Percentiles rank a stretch among this genome's conserved stretches.
These are phyloP conservation scores for Dryobota labecula DNA, from an alignment of 2,888 invertebrate species.

Conservation along the genomic window DNA sequence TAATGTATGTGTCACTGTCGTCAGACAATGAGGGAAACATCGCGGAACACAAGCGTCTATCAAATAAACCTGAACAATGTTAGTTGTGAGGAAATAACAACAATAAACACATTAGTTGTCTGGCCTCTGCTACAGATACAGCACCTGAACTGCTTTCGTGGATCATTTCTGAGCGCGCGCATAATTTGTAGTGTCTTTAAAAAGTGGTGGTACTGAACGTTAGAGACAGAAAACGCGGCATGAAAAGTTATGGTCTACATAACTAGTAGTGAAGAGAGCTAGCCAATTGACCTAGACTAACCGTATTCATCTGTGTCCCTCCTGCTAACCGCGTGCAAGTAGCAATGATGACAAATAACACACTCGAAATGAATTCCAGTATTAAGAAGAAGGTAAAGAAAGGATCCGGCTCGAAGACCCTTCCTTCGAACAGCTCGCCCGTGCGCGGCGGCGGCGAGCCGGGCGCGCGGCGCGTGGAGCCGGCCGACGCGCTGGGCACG, in stretches of 20 bases:
- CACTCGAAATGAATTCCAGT: constrained; percentile 79
- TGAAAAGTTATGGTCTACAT: neutral
- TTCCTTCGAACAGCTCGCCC: constrained; percentile 96
- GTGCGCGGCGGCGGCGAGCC: constrained; percentile 93
- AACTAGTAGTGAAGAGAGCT: neutral
- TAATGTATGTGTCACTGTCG: constrained; percentile 37
- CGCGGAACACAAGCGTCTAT: constrained; percentile 41
- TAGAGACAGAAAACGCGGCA: neutral
- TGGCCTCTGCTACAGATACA: neutral
- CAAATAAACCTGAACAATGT: constrained; percentile 37
- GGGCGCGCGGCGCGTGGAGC: constrained; percentile 94
- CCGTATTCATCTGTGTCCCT: neutral
- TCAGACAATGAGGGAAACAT: constrained; percentile 53
- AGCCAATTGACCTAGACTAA: neutral
- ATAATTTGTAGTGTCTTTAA: neutral
- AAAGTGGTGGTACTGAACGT: neutral
- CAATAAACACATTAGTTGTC: constrained; percentile 39
- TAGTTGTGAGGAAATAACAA: constrained; percentile 47
- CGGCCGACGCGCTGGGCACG: constrained; percentile 96
- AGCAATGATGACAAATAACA: constrained; percentile 10
- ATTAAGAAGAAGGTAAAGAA: constrained; percentile 97
- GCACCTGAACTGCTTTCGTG: neutral
- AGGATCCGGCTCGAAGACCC: constrained; percentile 95
- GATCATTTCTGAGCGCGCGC: neutral
- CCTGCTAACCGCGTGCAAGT: neutral